Conservation (phyloP, 2,797 vertebrate genomes). For the Cyclura pinguis region DNA sequence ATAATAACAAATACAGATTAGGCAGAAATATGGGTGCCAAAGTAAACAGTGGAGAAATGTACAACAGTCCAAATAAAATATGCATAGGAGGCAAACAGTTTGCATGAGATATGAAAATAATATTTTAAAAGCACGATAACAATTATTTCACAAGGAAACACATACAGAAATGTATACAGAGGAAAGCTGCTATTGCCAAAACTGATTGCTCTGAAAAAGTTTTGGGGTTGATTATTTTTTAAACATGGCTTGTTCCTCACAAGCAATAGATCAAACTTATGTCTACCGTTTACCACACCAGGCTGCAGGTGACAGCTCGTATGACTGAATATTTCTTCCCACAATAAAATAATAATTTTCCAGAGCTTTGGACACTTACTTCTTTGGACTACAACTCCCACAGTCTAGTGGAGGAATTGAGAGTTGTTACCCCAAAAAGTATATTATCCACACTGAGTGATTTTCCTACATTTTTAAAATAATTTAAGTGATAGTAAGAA, state of each 20-base stretch:
- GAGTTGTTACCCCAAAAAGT: too few species aligned
- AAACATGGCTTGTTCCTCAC: not conserved
- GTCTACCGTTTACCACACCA: not conserved
- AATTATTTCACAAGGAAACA: slow-evolving; percentile 23
- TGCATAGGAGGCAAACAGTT: slow-evolving; percentile 54
- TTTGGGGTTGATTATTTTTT: not conserved
- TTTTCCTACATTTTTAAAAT: not conserved
- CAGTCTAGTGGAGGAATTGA: too few species aligned
- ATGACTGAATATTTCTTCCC: not conserved
- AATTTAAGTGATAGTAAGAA: not conserved
- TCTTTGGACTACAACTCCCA: too few species aligned
- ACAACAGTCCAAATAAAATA: slow-evolving; percentile 35
- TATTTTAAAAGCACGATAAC: slow-evolving; percentile 51
- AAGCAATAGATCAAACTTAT: not conserved
- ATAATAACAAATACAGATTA: slow-evolving; percentile 40
- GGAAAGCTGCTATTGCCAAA: slow-evolving; percentile 35
- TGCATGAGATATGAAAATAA: slow-evolving; percentile 42
- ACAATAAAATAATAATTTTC: not conserved
- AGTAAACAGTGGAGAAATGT: slow-evolving; percentile 23
- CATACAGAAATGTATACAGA: slow-evolving; percentile 8
- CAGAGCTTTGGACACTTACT: too few species aligned
- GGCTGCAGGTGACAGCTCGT: not conserved
- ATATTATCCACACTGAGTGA: too few species aligned
- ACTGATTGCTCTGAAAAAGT: not conserved
- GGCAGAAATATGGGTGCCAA: slow-evolving; percentile 37